Evolutionary conservation across 2,888 invertebrate genomes (phyloP), one percentile per base, ranked within the genome.

Genomic region (Hemaris fuciformis): DNA sequence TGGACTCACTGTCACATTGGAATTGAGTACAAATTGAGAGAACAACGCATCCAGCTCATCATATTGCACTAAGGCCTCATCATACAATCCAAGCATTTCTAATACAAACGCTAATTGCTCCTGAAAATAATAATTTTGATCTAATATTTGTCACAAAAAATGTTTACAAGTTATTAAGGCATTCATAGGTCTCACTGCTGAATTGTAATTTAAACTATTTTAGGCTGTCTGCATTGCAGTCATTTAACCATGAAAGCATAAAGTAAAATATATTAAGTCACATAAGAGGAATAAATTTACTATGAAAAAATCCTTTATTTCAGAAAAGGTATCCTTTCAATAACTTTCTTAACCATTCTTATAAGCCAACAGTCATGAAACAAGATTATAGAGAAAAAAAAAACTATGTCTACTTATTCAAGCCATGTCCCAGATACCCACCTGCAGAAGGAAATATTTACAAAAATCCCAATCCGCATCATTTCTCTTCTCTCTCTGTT

Each of bases 1-100:
- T 62, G 97, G 97, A 78, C 96, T 95, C 77, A 97, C 98, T 65
- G 97, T 96, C 68, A 97, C 94, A 78, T 97, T 96, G n/a, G 98
- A 97, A 90, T 98, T 98, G 70, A 98, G 95, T 61, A 99, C 96
- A 90, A 98, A 99, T 91, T 99, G 99, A 1, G 98, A 98, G 86
- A 99, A 98, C 72, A 99, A 94, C 58, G 98, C 99, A 91, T 99
- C 99, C 78, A 99, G 93, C 89, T 99, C 99, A 84, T 99, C 99
- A 84, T 99, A 99, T 81, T 99, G 99, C 61, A 99, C 97, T 71
- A 99, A 91, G 13, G 99, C 98, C 90, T 99, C 99, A 71, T 98
- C 98, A 79, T 97, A 96, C 68, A 99, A 93, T 62, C 98, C 98
- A 69, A 99, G 91, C 96, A 98, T 98, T 93, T 99, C 98, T 76